These are phyloP conservation scores for Lepisosteus oculatus DNA, from an alignment of 2,113 vertebrate genomes.

Conservation along the genomic window DNA sequence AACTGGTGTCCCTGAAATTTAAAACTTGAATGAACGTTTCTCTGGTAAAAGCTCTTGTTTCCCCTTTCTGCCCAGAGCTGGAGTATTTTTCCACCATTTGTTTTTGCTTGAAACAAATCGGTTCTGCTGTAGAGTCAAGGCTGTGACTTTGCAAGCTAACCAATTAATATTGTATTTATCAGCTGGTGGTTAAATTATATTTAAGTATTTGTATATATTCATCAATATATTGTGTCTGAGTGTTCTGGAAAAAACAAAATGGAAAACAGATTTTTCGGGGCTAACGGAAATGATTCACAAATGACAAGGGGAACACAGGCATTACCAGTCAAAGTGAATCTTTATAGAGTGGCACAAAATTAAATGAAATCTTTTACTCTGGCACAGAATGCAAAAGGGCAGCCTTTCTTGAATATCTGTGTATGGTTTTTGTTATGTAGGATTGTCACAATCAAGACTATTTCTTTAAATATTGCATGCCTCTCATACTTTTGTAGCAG, in stretches of 20 bases:
- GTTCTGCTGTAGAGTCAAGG: no score
- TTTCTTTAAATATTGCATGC: neutral
- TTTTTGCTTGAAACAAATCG: no score
- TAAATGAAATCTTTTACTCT: conserved; percentile 1
- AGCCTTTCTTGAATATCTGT: neutral
- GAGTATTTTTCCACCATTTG: no score
- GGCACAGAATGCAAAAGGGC: neutral
- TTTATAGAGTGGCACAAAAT: neutral
- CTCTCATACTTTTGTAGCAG: neutral
- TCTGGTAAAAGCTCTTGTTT: conserved; percentile 50
- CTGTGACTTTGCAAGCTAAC: neutral
- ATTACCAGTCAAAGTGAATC: no score
- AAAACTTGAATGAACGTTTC: conserved; percentile 69
- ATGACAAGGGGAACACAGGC: neutral
- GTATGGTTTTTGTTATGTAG: neutral
- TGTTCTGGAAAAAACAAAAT: neutral
- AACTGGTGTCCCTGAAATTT: conserved; percentile 76
- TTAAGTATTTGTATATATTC: conserved; percentile 39
- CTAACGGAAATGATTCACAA: neutral
- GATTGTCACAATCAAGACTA: neutral
- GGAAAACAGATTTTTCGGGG: neutral
- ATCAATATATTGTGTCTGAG: neutral
- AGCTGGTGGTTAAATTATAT: conserved; percentile 4
- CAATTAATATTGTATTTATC: neutral
- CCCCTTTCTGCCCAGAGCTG: neutral